Evolutionary conservation across 2,888 invertebrate species (phyloP), one percentile per base, ranked within the genome.

Genomic region (Cepaea hortensis): DNA sequence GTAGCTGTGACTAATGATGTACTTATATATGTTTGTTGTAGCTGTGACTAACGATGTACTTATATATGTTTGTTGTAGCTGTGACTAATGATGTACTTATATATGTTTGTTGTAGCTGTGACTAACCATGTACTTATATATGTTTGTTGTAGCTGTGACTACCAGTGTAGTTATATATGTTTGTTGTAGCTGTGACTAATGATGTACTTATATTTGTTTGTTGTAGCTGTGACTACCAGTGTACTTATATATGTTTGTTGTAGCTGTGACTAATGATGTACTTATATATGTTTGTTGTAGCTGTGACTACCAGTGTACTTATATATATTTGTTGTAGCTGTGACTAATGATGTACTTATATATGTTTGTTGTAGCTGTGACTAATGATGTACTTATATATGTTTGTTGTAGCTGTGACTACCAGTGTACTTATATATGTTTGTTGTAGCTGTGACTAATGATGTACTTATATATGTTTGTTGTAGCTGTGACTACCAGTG

Each of bases 131-230:
- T n/a, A n/a, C n/a, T n/a, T n/a, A n/a, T n/a, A n/a, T n/a, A n/a
- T n/a, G n/a, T n/a, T n/a, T 46, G 0, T 15, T 50, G 35, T 1
- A 35, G 35, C 35, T 35, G 35, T 35, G 35, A 20, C 18, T 23
- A 50, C 0, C 35, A 0, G 50, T 76, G n/a, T 55, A 55, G 3
- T 6, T 46, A 76, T 13, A 0, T 50, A 23, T 61, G 11, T 61
- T 5, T 73, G 15, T 20, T 83, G 3, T 73, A 98, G 96, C 95
- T 99, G 75, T 99, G n/a, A n/a, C n/a, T n/a, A n/a, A n/a, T n/a
- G n/a, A n/a, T n/a, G n/a, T n/a, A n/a, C n/a, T n/a, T n/a, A n/a
- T n/a, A n/a, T n/a, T n/a, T n/a, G n/a, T n/a, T n/a, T 46, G 0
- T 15, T 50, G 35, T 1, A 35, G 35, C 35, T 35, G 35, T 35